Conservation (phyloP, 1,140 invertebrate genomes). For the Macrosteles quadrilineatus region DNA sequence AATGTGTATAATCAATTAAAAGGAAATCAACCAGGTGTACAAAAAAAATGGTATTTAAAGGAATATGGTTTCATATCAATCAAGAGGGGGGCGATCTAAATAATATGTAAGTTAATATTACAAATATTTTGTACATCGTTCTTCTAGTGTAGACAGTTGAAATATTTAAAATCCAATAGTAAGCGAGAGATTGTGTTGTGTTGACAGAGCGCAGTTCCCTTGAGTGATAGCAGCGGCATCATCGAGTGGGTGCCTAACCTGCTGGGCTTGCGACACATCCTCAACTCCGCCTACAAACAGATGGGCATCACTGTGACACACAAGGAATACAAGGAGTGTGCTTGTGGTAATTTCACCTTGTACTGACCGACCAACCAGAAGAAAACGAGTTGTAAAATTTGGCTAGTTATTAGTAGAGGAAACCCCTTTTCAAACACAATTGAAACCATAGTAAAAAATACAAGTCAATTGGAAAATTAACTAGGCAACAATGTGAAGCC, state of each 20-base stretch:
- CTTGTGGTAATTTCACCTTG: conserved; percentile 20
- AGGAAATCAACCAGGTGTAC: too few relatives aligned
- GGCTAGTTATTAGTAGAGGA: conserved; percentile 18
- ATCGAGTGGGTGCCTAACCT: conserved; percentile 96
- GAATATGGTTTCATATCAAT: conserved; percentile 20
- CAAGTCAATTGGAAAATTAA: too few relatives aligned
- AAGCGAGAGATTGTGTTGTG: too few relatives aligned
- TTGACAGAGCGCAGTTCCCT: conserved; percentile 74
- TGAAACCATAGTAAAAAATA: too few relatives aligned
- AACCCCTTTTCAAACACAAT: conserved; percentile 20
- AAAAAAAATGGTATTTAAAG: too few relatives aligned
- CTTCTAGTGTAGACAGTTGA: too few relatives aligned
- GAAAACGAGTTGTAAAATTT: conserved; percentile 26
- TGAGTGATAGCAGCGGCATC: conserved; percentile 93
- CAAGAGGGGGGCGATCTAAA: too few relatives aligned
- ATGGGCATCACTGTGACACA: conserved; percentile 29
- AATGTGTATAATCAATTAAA: too few relatives aligned
- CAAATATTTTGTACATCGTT: too few relatives aligned
- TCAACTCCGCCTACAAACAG: conserved; percentile 76
- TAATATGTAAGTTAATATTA: too few relatives aligned
- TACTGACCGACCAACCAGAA: not conserved
- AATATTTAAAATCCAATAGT: too few relatives aligned
- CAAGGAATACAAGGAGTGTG: conserved; percentile 27
- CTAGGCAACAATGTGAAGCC: too few relatives aligned
- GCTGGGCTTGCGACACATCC: conserved; percentile 69